Evolutionary conservation across 2,113 vertebrate species (phyloP).

Genomic region (Trinectes maculatus): DNA sequence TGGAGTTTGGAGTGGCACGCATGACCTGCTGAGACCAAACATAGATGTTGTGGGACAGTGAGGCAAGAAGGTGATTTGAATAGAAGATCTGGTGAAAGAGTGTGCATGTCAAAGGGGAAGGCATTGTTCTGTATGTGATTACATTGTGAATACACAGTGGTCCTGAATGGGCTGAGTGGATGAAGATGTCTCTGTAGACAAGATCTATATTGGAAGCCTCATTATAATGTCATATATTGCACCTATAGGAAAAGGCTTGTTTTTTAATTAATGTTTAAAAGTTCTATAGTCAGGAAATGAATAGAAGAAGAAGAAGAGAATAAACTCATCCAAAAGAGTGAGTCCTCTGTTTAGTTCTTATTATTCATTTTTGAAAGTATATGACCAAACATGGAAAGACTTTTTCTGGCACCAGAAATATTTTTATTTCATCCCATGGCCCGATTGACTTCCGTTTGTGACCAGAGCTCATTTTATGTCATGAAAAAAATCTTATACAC

Average conservation of each 20-base stretch:
- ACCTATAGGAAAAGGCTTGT: conserved; percentile 50
- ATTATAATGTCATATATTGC: conserved; percentile 72
- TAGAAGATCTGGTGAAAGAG: conserved; percentile 25
- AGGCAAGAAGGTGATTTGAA: conserved; percentile 28
- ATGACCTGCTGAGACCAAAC: conserved; percentile 90
- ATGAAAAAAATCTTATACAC: too few relatives aligned
- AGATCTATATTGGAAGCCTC: conserved; percentile 67
- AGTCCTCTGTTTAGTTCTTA: conserved; percentile 12
- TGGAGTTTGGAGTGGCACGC: conserved; percentile 94
- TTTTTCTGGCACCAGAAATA: conserved; percentile 37
- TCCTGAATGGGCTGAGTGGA: conserved; percentile 43
- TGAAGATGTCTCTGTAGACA: conserved; percentile 66
- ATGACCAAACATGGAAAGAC: conserved; percentile 11
- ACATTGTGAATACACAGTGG: conserved; percentile 39
- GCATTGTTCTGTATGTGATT: conserved; percentile 44
- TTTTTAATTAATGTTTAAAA: conserved; percentile 77
- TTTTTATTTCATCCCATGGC: conserved; percentile 42
- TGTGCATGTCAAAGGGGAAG: conserved; percentile 28
- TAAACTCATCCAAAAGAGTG: conserved; percentile 55
- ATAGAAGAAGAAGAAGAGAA: conserved; percentile 61
- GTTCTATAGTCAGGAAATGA: conserved; percentile 70
- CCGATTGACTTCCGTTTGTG: conserved; percentile 13
- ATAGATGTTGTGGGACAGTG: conserved; percentile 34
- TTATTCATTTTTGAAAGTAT: background rate
- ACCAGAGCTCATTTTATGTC: conserved; percentile 2